These are phyloP conservation scores for Nixonia krombeini DNA, from an alignment of 1,140 invertebrate genomes.

Conservation along the genomic window DNA sequence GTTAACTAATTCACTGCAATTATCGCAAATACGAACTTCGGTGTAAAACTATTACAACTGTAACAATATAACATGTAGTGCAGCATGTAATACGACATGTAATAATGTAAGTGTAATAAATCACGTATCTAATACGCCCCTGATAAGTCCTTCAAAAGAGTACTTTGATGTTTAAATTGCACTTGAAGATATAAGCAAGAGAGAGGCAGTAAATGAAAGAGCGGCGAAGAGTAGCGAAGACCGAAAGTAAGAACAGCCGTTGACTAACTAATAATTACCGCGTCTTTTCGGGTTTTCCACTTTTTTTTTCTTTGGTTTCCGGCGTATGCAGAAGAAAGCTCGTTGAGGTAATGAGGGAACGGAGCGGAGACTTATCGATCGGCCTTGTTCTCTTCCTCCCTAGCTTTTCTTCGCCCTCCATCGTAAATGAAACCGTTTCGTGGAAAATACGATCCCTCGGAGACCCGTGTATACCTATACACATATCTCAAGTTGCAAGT, in stretches of 20 bases:
- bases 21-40: too few species aligned
- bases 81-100: too few species aligned
- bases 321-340: conserved; percentile 44
- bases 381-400: conserved; percentile 33
- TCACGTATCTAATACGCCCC: too few species aligned
- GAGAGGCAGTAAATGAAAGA: too few species aligned
- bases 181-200: too few species aligned
- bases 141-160: too few species aligned
- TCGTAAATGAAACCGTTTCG: conserved; percentile 47
- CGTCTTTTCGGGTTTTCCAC: conserved; percentile 37
- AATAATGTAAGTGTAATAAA: too few species aligned
- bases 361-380: conserved; percentile 48
- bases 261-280: conserved; percentile 41
- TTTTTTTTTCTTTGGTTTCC: conserved; percentile 21
- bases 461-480: conserved; percentile 31
- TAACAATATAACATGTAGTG: too few species aligned
- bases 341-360: conserved; percentile 46
- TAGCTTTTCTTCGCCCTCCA: conserved; percentile 33
- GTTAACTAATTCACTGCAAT: too few species aligned
- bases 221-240: conserved; percentile 29
- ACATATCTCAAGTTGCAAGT: conserved; percentile 28
- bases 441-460: conserved; percentile 44
- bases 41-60: too few species aligned
- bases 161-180: too few species aligned
- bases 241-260: conserved; percentile 13